Base-by-base conservation (phyloP, 1,140 invertebrate species). In the Drosophila lacertosa region DNA sequence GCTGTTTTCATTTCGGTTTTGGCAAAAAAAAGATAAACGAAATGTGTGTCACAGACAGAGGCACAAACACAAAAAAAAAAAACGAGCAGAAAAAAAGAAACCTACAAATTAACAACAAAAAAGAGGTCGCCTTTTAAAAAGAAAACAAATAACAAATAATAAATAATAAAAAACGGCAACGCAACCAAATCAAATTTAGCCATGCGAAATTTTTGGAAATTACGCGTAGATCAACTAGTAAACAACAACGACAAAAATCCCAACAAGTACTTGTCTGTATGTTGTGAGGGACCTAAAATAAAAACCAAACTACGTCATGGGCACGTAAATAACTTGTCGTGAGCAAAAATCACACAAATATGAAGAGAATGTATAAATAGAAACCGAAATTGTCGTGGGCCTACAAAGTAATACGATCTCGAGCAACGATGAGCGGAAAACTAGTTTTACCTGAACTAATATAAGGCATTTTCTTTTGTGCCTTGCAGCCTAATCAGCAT, bases 21-120 rank as follows among this genome's bases (percentile, higher is more conserved):
- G 62, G 59, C 33, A 48, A 63, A 72, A 73, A 53, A 29, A 26
- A 26, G 7, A 26, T 42, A 73, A 47, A 55, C 15, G 40, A 59
- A 71, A 84, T 81, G 82, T 86, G 82, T 86, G 82, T 86, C 82
- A 86, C 63, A 64, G 60, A 59, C 64, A 50, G 20, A 50, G 18
- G 64, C 60, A 29, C 11, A 11, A 24, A 35, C 40, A 39, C 10
- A 39, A n/a, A 11, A 16, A 15, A 42, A 67, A 39, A 48, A 4
- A 51, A 59, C n/a, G n/a, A n/a, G n/a, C n/a, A n/a, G n/a, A 13
- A 13, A 42, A 62, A 77, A 69, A 64, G 76, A 77, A 86, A 86
- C 77, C 77, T 76, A 74, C 77, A 84, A 84, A 77, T 86, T 70
- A 86, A 70, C 77, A 77, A 58, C 39, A 72, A 47, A 69, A 51